A percentile compares a stretch with the other conserved stretches of the same genome.
Conservation (phyloP, 2,888 invertebrate species). For the Orchestes rusci region DNA sequence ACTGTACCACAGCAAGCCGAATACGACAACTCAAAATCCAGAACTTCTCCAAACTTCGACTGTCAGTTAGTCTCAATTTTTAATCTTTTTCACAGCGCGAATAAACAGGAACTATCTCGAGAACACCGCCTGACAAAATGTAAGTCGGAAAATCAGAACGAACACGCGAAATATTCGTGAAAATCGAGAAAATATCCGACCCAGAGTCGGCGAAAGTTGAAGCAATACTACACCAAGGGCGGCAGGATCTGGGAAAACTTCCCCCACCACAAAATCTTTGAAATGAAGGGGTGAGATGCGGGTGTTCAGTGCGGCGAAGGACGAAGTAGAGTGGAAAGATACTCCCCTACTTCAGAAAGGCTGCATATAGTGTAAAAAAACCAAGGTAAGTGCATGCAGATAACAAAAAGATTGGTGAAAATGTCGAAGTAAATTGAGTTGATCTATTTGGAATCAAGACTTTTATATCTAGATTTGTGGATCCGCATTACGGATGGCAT, state of each 20-base stretch:
- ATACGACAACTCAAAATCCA: no score
- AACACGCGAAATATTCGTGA: neutral
- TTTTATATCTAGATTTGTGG: no score
- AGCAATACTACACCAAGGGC: constrained; percentile 23
- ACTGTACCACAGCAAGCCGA: no score
- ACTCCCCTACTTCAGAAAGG: constrained; percentile 12
- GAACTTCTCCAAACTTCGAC: no score
- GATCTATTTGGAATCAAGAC: no score
- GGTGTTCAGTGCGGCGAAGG: constrained; percentile 4
- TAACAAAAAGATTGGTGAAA: constrained; percentile 11
- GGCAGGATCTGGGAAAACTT: constrained; percentile 24
- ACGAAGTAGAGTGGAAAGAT: constrained; percentile 6
- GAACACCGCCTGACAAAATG: no score
- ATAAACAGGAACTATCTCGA: no score
- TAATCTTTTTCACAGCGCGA: no score
- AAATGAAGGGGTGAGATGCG: constrained; percentile 14
- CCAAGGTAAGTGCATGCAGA: constrained; percentile 22
- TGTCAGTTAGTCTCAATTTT: no score
- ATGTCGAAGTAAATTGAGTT: no score
- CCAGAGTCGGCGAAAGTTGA: constrained; percentile 11
- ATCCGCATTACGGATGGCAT: no score
- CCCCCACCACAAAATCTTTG: constrained; percentile 20
- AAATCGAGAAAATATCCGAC: constrained; percentile 6
- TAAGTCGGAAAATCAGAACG: neutral
- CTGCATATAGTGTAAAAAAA: constrained; percentile 22